Conservation (phyloP, 2,113 vertebrate genomes). For the Aplodontia rufa region DNA sequence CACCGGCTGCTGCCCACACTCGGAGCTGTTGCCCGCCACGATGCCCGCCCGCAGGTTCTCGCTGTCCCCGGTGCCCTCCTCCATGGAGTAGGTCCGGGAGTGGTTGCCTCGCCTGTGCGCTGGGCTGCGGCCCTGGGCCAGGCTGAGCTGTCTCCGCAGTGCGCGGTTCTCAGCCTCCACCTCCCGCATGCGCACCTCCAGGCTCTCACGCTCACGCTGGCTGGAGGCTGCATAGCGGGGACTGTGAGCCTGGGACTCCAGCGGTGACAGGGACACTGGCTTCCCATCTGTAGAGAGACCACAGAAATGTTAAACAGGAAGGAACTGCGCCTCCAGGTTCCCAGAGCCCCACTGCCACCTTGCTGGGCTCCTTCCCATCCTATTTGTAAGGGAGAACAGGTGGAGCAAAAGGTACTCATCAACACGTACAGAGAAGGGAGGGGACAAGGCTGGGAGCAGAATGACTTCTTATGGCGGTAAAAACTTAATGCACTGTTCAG, state of each 20-base stretch:
- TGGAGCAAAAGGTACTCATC: background rate
- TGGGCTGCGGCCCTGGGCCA: constrained; percentile 84
- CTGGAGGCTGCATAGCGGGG: constrained; percentile 86
- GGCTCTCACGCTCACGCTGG: constrained; percentile 89
- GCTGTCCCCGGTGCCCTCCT: constrained; percentile 94
- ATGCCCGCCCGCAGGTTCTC: constrained; percentile 91
- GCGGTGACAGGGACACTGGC: constrained; percentile 91
- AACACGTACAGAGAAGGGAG: background rate
- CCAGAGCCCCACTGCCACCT: background rate
- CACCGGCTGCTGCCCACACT: constrained; percentile 93
- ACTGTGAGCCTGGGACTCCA: constrained; percentile 92
- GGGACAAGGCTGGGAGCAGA: constrained; percentile 69
- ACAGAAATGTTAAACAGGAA: background rate
- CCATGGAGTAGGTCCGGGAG: constrained; percentile 91
- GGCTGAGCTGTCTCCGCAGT: constrained; percentile 93
- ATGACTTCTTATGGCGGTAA: constrained; percentile 58
- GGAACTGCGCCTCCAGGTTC: rapidly evolving
- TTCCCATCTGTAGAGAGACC: constrained; percentile 89
- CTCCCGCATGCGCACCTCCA: constrained; percentile 94
- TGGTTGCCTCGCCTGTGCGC: constrained; percentile 87
- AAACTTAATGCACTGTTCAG: constrained; percentile 63
- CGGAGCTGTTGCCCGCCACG: constrained; percentile 91
- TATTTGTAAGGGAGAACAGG: background rate
- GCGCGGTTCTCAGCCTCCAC: constrained; percentile 96
- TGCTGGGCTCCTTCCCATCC: background rate